Evolutionary conservation across 2,888 invertebrate species (phyloP).

Genomic region (Eilema depressum): DNA sequence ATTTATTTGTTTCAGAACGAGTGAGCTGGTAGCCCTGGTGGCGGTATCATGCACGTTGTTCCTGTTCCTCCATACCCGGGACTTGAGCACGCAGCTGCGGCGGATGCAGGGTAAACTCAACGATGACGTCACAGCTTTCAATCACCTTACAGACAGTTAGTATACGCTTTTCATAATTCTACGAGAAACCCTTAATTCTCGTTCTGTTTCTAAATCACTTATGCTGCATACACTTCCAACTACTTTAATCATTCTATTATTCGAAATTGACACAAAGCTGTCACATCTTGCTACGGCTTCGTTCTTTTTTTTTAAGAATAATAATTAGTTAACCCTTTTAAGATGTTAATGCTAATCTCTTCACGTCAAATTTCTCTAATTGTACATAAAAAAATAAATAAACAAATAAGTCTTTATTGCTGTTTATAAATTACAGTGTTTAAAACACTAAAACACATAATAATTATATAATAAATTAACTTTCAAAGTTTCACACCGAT

Average conservation of each 20-base stretch:
- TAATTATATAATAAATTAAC: slow-evolving; percentile 9
- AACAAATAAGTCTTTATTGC: too few species aligned
- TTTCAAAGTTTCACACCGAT: slow-evolving; percentile 15
- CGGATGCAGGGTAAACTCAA: slow-evolving; percentile 92
- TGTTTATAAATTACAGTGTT: too few species aligned
- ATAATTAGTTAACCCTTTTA: too few species aligned
- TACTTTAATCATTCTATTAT: too few species aligned
- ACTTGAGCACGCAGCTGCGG: slow-evolving; percentile 92
- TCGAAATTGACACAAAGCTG: too few species aligned
- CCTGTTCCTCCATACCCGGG: slow-evolving; percentile 94
- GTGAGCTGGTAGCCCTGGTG: slow-evolving; percentile 93
- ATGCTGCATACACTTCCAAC: too few species aligned
- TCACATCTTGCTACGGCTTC: too few species aligned
- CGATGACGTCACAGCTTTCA: slow-evolving; percentile 83
- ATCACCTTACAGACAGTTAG: slow-evolving; percentile 81
- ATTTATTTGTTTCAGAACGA: slow-evolving; percentile 88
- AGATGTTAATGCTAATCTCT: neutral
- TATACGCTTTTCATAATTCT: slow-evolving; percentile 31
- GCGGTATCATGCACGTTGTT: slow-evolving; percentile 94
- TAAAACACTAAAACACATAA: too few species aligned
- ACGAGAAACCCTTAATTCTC: too few species aligned
- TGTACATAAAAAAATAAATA: too few species aligned
- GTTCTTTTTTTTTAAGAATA: too few species aligned
- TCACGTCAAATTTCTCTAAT: neutral
- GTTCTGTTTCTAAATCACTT: too few species aligned